Percentiles rank a stretch among this genome's conserved stretches.
Evolutionary conservation across 2,113 vertebrate genomes (phyloP).

Genomic region (Nothoprocta pentlandii): DNA sequence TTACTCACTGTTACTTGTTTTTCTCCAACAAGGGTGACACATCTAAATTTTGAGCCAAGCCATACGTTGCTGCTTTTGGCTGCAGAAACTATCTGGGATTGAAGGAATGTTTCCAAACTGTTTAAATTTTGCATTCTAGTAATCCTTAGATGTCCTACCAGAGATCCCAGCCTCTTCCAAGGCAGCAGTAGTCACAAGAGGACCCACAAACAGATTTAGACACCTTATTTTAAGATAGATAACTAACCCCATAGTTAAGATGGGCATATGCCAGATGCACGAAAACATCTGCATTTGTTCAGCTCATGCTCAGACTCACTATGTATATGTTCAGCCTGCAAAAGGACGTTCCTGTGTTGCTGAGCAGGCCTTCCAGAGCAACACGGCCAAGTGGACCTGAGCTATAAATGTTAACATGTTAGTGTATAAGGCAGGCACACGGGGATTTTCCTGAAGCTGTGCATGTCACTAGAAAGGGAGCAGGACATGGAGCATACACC

Average conservation of each 20-base stretch:
- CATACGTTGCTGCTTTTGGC: background rate
- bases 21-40: slow-evolving; percentile 25
- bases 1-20: slow-evolving; percentile 51
- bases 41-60: slow-evolving; percentile 8
- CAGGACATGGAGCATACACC: background rate
- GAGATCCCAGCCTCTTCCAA: background rate
- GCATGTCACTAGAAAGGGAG: background rate
- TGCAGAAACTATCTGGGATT: background rate
- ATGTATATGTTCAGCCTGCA: background rate
- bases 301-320: background rate
- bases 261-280: background rate
- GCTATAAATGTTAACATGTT: background rate
- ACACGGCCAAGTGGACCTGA: background rate
- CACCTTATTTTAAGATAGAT: background rate
- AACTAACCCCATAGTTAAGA: background rate
- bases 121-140: background rate
- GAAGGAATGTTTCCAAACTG: background rate
- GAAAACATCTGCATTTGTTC: background rate
- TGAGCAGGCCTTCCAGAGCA: background rate
- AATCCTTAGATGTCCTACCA: background rate
- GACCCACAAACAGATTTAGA: background rate
- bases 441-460: background rate
- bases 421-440: background rate
- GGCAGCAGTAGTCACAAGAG: background rate
- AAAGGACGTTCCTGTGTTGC: background rate